Base-by-base conservation (phyloP, 2,113 vertebrate species). In the Tauraco erythrolophus region DNA sequence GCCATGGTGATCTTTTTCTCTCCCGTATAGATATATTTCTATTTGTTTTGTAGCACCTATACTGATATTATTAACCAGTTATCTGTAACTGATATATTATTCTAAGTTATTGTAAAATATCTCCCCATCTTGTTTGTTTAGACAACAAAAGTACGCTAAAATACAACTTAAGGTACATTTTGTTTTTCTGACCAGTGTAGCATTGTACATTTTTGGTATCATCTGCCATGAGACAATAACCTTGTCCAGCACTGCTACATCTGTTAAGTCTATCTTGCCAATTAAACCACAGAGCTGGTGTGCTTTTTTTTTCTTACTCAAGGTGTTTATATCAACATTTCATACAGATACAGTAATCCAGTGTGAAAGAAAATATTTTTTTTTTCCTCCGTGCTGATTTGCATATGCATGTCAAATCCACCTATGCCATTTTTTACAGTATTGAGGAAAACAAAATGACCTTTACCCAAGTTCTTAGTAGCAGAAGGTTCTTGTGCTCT, bases 391-490 rank as follows among this genome's bases (percentile, higher is more conserved):
- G 33, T 96, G 93, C 96, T 89, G 90, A 94, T 98, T 98, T 98
- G 96, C 98, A 98, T 98, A 97, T 93, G 96, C 88, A 72, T 94
- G 95, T 97, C 96, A 96, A 95, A 92, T 96, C 81, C 70, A 86
- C 80, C 94, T 33, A 6, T 96, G 94, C 95, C 91, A 51, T 97
- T 96, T 98, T 96, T 97, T 96, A 76, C 95, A 88, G 66, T 86
- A 61, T 76, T 53, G 89, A 96, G 90, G 91, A 96, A 98, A 98
- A 97, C 96, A 98, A 95, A 97, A 89, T 97, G 95, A 98, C 98
- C 98, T 98, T 98, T 98, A 97, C 76, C 93, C 74, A 96, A 95
- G 92, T 98, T 98, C 94, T 97, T 96, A 94, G 89, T 94, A 74
- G 84, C 89, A 87, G 89, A 96, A 92, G 89, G 60, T 88, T 95